Evolutionary conservation across 2,113 vertebrate genomes (phyloP), one percentile per base, ranked within the genome.

Genomic region (Lichenostomus cassidix): DNA sequence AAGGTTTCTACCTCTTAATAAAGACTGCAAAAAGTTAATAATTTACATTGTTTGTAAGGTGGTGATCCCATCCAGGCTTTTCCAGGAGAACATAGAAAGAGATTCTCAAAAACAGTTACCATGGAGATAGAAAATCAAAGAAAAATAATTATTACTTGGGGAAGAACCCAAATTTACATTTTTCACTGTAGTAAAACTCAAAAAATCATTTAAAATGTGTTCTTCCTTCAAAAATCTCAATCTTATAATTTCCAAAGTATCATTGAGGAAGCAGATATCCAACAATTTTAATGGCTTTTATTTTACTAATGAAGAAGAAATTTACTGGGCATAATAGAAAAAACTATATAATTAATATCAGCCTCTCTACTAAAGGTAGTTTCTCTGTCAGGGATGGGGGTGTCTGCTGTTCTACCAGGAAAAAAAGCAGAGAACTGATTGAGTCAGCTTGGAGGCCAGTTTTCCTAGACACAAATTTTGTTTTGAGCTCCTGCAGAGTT

Each of bases 361-460:
- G 5, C 60, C 1, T 78, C 15, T 50, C 12, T 87, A 4, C 27
- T 62, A 69, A 59, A 19, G 2, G 8, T 19, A 44, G 16, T 49
- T 65, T 62, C 16, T 22, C 12, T 31, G 14, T 4, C 29, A 15
- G 20, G 9, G 3, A 7, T 52, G 0, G 3, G 7, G 1, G 0
- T 49, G 10, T 59, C 27, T 64, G 19, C 20, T 82, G 4, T 49
- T 68, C 20, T 82, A 35, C 5, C 2, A 60, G 9, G 5, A 18
- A 37, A 59, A 50, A n/a, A 64, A 58, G 3, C 16, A 47, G 29
- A 55, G 17, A 49, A 62, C 9, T 49, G 14, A 19, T 59, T 76
- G 65, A 10, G 41, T 44, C 42, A 15, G 2, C 12, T 46, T 59
- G 13, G 18, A 33, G 6, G 55, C 10, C 8, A 17, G 27, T 12